These are phyloP conservation scores for Cyanoderma ruficeps DNA, from an alignment of 2,113 vertebrate species.

Conservation along the genomic window DNA sequence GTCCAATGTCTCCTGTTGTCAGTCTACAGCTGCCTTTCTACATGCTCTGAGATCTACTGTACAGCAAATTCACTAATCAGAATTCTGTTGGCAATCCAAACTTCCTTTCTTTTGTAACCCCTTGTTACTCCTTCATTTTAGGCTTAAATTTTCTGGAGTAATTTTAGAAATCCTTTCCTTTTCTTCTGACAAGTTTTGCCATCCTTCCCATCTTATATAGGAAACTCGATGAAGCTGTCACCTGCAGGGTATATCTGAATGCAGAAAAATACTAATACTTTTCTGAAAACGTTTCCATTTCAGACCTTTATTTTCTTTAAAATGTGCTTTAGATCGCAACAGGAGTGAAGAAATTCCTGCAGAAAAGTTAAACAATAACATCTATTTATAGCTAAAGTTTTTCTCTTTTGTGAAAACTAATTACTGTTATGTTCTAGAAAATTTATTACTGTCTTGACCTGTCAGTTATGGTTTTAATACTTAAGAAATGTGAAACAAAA, in stretches of 20 bases:
- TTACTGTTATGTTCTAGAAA: neutral
- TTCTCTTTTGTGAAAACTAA: neutral
- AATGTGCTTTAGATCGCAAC: neutral
- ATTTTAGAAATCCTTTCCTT: neutral
- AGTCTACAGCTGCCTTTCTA: neutral
- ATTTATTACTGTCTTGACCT: neutral
- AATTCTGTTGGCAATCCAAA: neutral
- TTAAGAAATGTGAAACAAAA: neutral
- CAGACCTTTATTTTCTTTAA: neutral
- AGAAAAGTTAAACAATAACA: neutral
- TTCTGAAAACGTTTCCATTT: slow-evolving; percentile 1
- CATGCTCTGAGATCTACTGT: neutral
- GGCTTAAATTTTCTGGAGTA: neutral
- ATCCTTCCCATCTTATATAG: neutral
- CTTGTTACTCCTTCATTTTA: neutral
- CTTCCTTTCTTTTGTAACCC: neutral
- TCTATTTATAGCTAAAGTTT: neutral
- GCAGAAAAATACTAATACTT: neutral
- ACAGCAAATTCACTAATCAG: neutral
- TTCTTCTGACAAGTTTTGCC: neutral
- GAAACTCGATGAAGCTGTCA: neutral
- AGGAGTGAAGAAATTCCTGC: neutral
- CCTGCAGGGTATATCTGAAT: neutral
- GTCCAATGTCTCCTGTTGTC: neutral
- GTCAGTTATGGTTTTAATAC: neutral